phyloP scores from a whole-genome alignment of 2,797 vertebrate genomes.

The Dicrostonyx torquatus region DNA sequence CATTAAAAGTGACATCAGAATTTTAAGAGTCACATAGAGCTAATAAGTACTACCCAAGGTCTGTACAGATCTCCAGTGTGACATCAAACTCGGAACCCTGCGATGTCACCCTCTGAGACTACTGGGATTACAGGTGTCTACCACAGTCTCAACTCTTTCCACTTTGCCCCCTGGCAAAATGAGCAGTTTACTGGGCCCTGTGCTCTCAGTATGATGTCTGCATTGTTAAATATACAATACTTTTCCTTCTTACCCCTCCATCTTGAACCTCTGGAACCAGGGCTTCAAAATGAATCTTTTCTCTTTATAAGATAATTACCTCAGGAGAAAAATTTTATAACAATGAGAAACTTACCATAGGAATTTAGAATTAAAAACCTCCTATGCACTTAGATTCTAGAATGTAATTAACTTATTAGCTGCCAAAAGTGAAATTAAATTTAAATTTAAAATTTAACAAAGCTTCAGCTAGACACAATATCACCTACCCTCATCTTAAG shows the following conservation, averaged over 20 bases:
- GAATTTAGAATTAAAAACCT: not conserved
- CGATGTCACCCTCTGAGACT: not conserved
- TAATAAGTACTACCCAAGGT: not conserved
- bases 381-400: not conserved
- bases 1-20: not conserved
- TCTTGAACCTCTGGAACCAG: not conserved
- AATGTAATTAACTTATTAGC: not conserved
- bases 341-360: not conserved
- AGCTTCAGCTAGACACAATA: not conserved
- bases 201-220: not conserved
- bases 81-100: not conserved
- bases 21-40: not conserved
- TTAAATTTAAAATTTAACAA: not conserved
- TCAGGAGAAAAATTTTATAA: not conserved
- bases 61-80: not conserved
- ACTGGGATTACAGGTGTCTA: not conserved
- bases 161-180: not conserved
- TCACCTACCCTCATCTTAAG: not conserved
- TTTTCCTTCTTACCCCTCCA: not conserved
- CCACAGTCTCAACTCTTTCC: not conserved
- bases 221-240: no score
- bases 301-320: not conserved
- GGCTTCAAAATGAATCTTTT: not conserved
- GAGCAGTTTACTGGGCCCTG: not conserved
- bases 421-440: constrained; percentile 19